Evolutionary conservation across 2,888 invertebrate species (phyloP), one percentile per base, ranked within the genome.

Genomic region (Iphiclides podalirius): DNA sequence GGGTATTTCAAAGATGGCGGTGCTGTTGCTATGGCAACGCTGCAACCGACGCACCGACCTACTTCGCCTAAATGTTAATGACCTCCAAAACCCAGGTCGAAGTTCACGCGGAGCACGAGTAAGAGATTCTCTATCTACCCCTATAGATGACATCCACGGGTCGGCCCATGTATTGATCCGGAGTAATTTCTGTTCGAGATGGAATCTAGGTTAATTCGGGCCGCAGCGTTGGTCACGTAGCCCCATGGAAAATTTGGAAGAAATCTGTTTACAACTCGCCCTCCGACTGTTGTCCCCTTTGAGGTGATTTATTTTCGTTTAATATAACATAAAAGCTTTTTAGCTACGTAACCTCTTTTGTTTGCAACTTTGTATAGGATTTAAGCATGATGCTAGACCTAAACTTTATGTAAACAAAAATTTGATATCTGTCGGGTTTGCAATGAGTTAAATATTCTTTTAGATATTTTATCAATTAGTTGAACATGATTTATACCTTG

Each of bases 41-140:
- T 85, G 85, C 84, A 84, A 63, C 57, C 62, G 60, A 69, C 80
- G 80, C 79, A 79, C 71, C 78, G 86, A 83, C 86, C 86, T 62
- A 86, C 70, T 82, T 82, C 73, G 74, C 76, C 79, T 79, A 87
- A 88, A 88, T 88, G 87, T 88, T 88, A 88, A 88, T 88, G 87
- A 88, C 87, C 87, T 87, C 87, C 84, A 88, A 88, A 86, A 81
- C 79, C 82, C 80, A 77, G 87, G 87, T 85, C 87, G 86, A 88
- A 88, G 87, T 88, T 88, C 87, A 88, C 77, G 76, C 67, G 70
- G 67, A 83, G 83, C 87, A 86, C 87, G 87, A 73, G 87, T 75
- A 78, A 77, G 67, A 76, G 75, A 79, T 79, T 64, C 60, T 67
- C 71, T 70, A 75, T 68, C 69, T 75, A 75, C 73, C 72, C 69